A percentile compares a stretch with the other conserved stretches of the same genome.
Evolutionary conservation across 2,888 invertebrate species (phyloP).

Genomic region (Amiota communis): DNA sequence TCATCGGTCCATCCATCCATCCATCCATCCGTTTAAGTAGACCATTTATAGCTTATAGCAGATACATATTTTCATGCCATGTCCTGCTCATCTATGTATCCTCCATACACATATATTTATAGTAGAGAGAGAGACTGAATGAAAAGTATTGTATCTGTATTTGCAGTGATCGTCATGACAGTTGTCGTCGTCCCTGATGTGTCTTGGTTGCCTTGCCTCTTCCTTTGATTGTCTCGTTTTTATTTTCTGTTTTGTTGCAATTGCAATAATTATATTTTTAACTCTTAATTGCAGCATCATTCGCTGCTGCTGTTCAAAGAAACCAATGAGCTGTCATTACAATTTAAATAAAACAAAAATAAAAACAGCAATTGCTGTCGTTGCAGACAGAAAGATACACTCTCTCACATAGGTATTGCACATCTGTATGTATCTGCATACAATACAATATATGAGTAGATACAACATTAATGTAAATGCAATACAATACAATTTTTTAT

Average conservation of each 20-base stretch:
- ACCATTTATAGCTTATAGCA: background rate
- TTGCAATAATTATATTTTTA: constrained; percentile 71
- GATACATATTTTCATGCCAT: background rate
- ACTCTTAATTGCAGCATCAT: constrained; percentile 69
- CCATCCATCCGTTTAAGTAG: background rate
- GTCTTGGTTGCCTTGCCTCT: constrained; percentile 19
- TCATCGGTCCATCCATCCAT: constrained; percentile 22
- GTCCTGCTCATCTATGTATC: background rate
- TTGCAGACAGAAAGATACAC: constrained; percentile 34
- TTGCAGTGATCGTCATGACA: constrained; percentile 42
- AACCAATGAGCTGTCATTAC: constrained; percentile 70
- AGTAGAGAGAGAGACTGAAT: no score
- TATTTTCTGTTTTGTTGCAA: constrained; percentile 41
- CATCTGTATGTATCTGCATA: constrained; percentile 28
- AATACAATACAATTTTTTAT: constrained; percentile 35
- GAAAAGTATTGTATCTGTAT: constrained; percentile 1
- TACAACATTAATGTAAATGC: constrained; percentile 41
- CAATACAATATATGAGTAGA: constrained; percentile 43
- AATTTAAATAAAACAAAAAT: constrained; percentile 45
- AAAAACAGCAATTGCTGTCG: constrained; percentile 7
- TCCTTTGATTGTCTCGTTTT: constrained; percentile 38
- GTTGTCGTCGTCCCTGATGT: constrained; percentile 31
- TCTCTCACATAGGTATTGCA: constrained; percentile 12
- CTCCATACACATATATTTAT: no score
- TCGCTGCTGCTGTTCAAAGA: constrained; percentile 54